Evolutionary conservation across 1,140 invertebrate species (phyloP).

Genomic region (Harlomillsia oculata): DNA sequence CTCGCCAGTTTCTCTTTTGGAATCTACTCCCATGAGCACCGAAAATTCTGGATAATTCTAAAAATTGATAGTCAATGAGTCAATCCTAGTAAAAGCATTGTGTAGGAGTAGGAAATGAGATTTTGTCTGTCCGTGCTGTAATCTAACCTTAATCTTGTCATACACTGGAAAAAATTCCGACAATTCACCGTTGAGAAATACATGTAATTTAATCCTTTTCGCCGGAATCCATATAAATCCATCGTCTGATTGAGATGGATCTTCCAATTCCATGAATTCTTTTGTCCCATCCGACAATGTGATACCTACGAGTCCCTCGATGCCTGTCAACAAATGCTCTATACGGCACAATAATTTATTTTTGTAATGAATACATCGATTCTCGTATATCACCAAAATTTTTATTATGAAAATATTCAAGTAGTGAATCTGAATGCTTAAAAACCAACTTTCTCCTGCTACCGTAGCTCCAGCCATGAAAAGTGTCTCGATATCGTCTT

Average conservation of each 20-base stretch:
- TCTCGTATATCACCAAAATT: too few relatives aligned
- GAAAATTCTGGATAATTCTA: slow-evolving; percentile 31
- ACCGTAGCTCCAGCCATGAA: slow-evolving; percentile 1
- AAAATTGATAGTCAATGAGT: too few relatives aligned
- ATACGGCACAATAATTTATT: too few relatives aligned
- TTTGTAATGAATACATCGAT: too few relatives aligned
- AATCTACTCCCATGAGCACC: slow-evolving; percentile 27
- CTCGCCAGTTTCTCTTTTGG: slow-evolving; percentile 13
- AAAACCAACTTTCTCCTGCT: slow-evolving; percentile 5
- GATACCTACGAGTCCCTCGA: slow-evolving; percentile 28
- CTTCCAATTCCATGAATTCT: slow-evolving; percentile 22
- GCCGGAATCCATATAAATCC: slow-evolving; percentile 20
- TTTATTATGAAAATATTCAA: too few relatives aligned
- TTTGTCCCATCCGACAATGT: slow-evolving; percentile 21
- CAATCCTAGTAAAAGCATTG: too few relatives aligned
- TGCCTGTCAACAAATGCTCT: slow-evolving; percentile 15
- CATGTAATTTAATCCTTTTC: slow-evolving; percentile 28
- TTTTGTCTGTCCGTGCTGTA: too few relatives aligned
- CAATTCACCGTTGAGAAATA: slow-evolving; percentile 23
- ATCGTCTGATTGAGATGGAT: slow-evolving; percentile 11
- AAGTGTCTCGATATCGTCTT: slow-evolving; percentile 22
- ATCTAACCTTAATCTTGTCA: slow-evolving; percentile 21
- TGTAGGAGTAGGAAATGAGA: too few relatives aligned
- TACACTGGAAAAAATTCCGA: slow-evolving; percentile 28
- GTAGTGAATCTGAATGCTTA: too few relatives aligned